Evolutionary conservation across 2,797 vertebrate genomes (phyloP), one percentile per base, ranked within the genome.

Genomic region (Onychomys torridus): DNA sequence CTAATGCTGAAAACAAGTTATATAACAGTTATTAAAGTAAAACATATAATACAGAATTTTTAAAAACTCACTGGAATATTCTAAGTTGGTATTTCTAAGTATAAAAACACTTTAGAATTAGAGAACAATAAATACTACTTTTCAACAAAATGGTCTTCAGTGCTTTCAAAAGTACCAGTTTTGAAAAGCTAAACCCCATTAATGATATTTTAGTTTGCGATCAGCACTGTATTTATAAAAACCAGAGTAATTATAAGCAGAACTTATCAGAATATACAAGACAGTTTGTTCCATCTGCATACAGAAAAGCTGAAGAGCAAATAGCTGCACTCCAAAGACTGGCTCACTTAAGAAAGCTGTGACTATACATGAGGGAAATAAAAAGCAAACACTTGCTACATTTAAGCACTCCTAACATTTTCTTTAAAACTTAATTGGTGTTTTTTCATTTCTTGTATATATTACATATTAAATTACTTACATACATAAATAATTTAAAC

Each of bases 391-490:
- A 32, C n/a, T 16, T 83, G 13, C 37, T 93, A n/a, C 61, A 59
- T 75, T 89, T 91, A 91, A 89, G 21, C 71, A 91, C 49, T 85
- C 84, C 85, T 6, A 89, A 77, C 27, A 91, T n/a, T 91, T 88
- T 88, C 67, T 82, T 69, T 69, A 67, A 67, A 67, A 67, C 65
- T 67, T 71, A 21, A 37, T 71, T 71, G n/a, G 67, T 17, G n/a
- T 21, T 71, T 65, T 34, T 34, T 67, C 17, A 37, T 71, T 71
- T 71, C 34, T 21, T 71, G n/a, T 71, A 71, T 40, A 9, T 52
- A 40, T 29, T 49, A 85, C 19, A 43, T 89, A 12, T 7, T 83
- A 90, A 90, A 83, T 77, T 37, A 37, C 67, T 71, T 71, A 19
- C 4, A 79, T 21, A 71, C 67, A 37, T 71, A 23, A 4, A 79